Evolutionary conservation across 2,888 invertebrate genomes (phyloP), one percentile per base, ranked within the genome.

Genomic region (Amblyjoppa proteus): DNA sequence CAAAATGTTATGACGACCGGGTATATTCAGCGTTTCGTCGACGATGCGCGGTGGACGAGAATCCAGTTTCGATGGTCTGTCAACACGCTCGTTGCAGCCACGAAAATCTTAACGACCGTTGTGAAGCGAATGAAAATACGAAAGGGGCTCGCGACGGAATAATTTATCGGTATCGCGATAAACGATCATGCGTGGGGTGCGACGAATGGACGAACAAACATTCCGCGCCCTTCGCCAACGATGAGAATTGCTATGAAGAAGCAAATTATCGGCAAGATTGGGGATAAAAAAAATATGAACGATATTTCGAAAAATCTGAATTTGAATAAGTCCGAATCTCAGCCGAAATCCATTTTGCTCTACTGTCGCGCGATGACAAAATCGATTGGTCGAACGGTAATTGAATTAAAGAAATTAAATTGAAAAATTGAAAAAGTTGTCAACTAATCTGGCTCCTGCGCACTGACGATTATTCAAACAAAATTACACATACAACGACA

Each of bases 1-100:
- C 61, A 73, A 81, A 81, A 81, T 53, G 58, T 85, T 77, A 41
- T 53, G 70, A 70, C n/a, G 38, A 56, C 13, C 0, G 11, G 13
- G 53, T 64, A 76, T 70, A 61, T 51, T 49, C 38, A 25, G 38
- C 53, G 68, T 13, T 61, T 51, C 68, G 31, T 68, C 49, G 31
- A 61, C 11, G n/a, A 31, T 51, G 2, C 45, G 3, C 49, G 16
- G 31, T 2, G 25, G 49, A 76, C 34, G 16, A 9, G 49, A 77
- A 13, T 61, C 34, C 68, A 25, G 34, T 34, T 49, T 69, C 68
- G 11, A 41, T 20, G 38, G 34, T 49, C 16, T 45, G 74, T 51
- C 75, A 74, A 69, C 69, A 75, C 4, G 31, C 49, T 58, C 34
- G 49, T 56, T 80, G 64, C 5, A 5, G 6, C 11, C 13, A 58